A percentile compares a stretch with the other conserved stretches of the same genome.
Evolutionary conservation across 2,888 invertebrate species (phyloP).

Genomic region (Nycteola revayana): DNA sequence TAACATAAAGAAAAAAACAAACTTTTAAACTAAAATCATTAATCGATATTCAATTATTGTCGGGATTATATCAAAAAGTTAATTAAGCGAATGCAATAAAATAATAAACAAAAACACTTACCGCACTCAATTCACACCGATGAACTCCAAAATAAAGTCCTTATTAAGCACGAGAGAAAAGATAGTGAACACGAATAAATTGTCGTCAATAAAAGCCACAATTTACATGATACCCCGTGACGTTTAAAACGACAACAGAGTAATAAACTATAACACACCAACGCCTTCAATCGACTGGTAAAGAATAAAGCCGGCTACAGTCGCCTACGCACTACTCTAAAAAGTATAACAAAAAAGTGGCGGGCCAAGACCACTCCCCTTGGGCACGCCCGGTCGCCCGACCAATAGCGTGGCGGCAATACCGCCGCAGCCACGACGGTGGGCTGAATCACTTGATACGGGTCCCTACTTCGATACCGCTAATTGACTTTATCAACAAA

Average conservation of each 20-base stretch:
- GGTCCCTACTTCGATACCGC: slow-evolving; percentile 78
- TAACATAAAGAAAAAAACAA: too few species aligned
- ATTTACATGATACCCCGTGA: slow-evolving; percentile 67
- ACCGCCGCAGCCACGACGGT: slow-evolving; percentile 61
- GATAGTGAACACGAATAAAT: slow-evolving; percentile 54
- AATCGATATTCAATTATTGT: neutral
- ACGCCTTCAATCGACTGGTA: slow-evolving; percentile 78
- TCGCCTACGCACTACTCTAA: slow-evolving; percentile 71
- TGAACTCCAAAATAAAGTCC: slow-evolving; percentile 59
- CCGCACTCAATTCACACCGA: slow-evolving; percentile 45
- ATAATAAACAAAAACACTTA: slow-evolving; percentile 39
- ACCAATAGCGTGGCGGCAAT: slow-evolving; percentile 63
- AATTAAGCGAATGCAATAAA: slow-evolving; percentile 16
- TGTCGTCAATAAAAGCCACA: slow-evolving; percentile 61
- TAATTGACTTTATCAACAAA: slow-evolving; percentile 83
- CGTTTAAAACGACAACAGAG: slow-evolving; percentile 58
- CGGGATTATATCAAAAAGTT: slow-evolving; percentile 5
- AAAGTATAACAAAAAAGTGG: slow-evolving; percentile 71
- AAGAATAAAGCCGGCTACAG: slow-evolving; percentile 68
- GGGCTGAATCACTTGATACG: slow-evolving; percentile 75
- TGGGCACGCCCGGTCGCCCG: slow-evolving; percentile 59
- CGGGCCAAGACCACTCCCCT: slow-evolving; percentile 71
- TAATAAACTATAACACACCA: slow-evolving; percentile 78
- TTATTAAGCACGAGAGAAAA: slow-evolving; percentile 56
- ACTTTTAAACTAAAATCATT: too few species aligned